Evolutionary conservation across 2,888 invertebrate genomes (phyloP).

Genomic region (Anarsia innoxiella): DNA sequence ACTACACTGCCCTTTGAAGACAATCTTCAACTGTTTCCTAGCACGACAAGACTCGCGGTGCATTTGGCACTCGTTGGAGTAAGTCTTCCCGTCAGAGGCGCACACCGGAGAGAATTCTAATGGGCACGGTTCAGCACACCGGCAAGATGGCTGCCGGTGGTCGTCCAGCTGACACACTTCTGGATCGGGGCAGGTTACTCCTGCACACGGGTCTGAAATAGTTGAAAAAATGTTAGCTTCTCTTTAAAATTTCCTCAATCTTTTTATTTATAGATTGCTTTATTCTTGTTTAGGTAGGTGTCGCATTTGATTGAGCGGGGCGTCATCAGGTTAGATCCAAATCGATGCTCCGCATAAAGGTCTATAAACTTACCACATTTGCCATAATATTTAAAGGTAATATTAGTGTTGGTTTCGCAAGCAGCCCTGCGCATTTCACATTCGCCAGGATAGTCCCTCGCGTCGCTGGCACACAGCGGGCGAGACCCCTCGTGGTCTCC

Average conservation of each 20-base stretch:
- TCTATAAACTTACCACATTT: slow-evolving; percentile 92
- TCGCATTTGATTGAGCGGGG: not conserved
- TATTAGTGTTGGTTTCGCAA: slow-evolving; percentile 82
- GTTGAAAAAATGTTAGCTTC: no score
- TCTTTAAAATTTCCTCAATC: not conserved
- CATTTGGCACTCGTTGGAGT: slow-evolving; percentile 89
- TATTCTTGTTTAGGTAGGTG: not conserved
- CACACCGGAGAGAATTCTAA: slow-evolving; percentile 87
- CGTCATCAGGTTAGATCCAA: no score
- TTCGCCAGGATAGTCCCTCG: slow-evolving; percentile 87
- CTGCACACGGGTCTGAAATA: slow-evolving; percentile 87
- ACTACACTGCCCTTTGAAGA: slow-evolving; percentile 89
- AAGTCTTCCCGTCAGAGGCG: slow-evolving; percentile 87
- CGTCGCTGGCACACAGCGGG: slow-evolving; percentile 89
- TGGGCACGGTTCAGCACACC: slow-evolving; percentile 87
- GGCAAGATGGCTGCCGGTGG: slow-evolving; percentile 84
- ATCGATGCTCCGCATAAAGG: no score
- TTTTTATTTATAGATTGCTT: not conserved
- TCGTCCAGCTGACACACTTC: slow-evolving; percentile 90
- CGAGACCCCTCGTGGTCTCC: slow-evolving; percentile 88
- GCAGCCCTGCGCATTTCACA: slow-evolving; percentile 89
- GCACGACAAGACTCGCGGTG: slow-evolving; percentile 87
- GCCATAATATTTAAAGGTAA: slow-evolving; percentile 87
- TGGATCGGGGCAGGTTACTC: slow-evolving; percentile 84
- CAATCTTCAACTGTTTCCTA: slow-evolving; percentile 82